Evolutionary conservation across 2,888 invertebrate species (phyloP), one percentile per base, ranked within the genome.

Genomic region (Ophioninae sp.): DNA sequence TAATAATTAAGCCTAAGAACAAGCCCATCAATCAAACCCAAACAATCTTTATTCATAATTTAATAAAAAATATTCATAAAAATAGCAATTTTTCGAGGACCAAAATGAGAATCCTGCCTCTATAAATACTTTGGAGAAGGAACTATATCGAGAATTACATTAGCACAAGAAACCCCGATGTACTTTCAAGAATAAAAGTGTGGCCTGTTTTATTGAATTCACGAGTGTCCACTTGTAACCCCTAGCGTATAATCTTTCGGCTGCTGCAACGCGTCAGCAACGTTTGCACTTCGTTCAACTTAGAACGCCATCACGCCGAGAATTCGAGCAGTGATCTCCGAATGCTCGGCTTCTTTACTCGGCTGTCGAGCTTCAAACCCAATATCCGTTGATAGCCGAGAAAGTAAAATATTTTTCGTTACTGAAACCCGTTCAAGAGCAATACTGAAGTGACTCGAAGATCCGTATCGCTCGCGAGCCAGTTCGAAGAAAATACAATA

Each of bases 371-470:
- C 62, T 80, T 75, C 41, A 77, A 61, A 20, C 56, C n/a, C 69
- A 75, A 81, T 77, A 77, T 56, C 41, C 68, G 73, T 73, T 62
- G 62, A 78, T 69, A 70, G 64, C n/a, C 59, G 56, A 62, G 41
- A 39, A 44, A 10, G 57, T n/a, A 37, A 68, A 77, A 41, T 50
- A 68, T 77, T 68, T 73, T 81, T 81, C 68, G 67, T 67, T 73
- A 77, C 62, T 56, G 68, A 23, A 72, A 73, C 77, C 68, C 68
- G 62, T 73, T 81, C 77, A 68, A 77, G 72, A 67, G 77, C 72
- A 78, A 77, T 75, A 23, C n/a, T 57, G 61, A 62, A 77, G 56
- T 37, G 21, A 20, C 62, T 69, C 57, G 23, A 44, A 21, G 57
- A 39, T 21, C 65, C 73, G 41, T 77, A 65, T 62, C 23, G 59